Evolutionary conservation across 1,140 invertebrate species (phyloP), one percentile per base, ranked within the genome.

Genomic region (Drosophila dunni): DNA sequence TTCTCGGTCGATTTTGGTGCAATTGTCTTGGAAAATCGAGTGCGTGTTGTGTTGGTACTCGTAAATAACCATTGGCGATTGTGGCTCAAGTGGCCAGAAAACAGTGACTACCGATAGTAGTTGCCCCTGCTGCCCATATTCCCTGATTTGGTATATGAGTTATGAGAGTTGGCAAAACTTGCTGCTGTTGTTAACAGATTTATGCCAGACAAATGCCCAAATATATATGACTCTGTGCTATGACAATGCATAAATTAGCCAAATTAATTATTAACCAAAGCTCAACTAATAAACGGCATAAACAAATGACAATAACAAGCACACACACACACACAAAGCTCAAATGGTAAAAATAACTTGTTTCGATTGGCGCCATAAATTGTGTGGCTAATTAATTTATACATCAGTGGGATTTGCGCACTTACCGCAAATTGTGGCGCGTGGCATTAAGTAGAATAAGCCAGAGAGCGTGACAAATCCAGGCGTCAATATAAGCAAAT

Each of bases 181-280:
- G 46, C 10, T 40, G 11, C 4, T 5, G 17, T 38, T 56, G 34
- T 67, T 64, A 61, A 71, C 75, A 79, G 76, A 75, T 77, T 83
- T 79, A 79, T 83, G 70, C 61, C 68, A 75, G 75, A 78, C 71
- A 82, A 71, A 70, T 79, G 53, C 67, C 40, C 66, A 71, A 84
- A 76, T 74, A 67, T 74, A 66, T 65, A 57, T 60, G 66, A 58
- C 36, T 53, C n/a, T 13, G 38, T 42, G 9, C 51, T 45, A 80
- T 84, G 81, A 81, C 81, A 80, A 79, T 69, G 81, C 81, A 84
- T 84, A 84, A 84, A 81, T 84, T 74, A 77, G 56, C 45, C 17
- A 60, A 63, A 74, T 84, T 80, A 84, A 81, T 80, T 81, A 84
- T 84, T 62, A 79, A 73, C 50, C 58, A 53, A 24, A 13, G 20